phyloP scores from a whole-genome alignment of 2,113 vertebrate species.

The Sporophila hypoxantha region DNA sequence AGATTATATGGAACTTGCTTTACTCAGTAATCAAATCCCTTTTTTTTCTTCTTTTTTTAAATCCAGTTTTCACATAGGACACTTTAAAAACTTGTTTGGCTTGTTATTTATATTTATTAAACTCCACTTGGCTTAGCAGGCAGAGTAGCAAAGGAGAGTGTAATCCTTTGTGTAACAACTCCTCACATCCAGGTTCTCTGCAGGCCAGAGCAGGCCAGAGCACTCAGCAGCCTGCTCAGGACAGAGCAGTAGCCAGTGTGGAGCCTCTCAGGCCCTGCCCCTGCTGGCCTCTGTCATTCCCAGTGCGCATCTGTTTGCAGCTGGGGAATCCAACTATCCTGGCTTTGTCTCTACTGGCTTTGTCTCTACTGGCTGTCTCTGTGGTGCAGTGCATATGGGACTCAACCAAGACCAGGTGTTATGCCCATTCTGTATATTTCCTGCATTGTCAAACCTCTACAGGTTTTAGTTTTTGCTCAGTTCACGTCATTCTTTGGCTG shows the following conservation, averaged over 20 bases:
- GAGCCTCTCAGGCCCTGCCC: neutral
- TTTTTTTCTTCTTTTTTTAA: neutral
- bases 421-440: neutral
- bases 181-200: neutral
- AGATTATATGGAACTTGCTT: neutral
- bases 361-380: neutral
- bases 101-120: neutral
- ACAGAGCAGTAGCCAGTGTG: neutral
- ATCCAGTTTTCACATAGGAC: neutral
- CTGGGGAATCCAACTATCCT: fast-evolving
- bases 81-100: neutral
- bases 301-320: neutral
- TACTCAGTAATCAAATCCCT: neutral
- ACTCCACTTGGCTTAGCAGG: neutral
- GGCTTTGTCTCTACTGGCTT: neutral
- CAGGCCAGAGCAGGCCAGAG: neutral
- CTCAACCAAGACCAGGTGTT: neutral
- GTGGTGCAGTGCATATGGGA: neutral
- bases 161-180: neutral
- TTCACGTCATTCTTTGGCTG: neutral
- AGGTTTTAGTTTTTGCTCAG: neutral
- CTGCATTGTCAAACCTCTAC: neutral
- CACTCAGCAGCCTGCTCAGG: too few species aligned
- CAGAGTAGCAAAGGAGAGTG: neutral
- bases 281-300: neutral